phyloP scores from a whole-genome alignment of 2,797 vertebrate genomes.

The Garrulus glandarius region DNA sequence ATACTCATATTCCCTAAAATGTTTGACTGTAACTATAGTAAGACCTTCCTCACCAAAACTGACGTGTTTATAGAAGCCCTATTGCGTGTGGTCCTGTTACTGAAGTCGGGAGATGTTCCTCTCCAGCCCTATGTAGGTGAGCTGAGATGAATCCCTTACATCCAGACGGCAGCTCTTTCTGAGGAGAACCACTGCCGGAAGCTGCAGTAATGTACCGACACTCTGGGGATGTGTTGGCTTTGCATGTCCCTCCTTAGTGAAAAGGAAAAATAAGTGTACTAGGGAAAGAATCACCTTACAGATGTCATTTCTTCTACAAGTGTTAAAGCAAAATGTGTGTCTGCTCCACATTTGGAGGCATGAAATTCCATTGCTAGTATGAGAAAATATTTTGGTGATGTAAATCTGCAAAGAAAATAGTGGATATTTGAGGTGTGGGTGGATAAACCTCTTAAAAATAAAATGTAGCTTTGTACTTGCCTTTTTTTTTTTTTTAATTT shows the following conservation, averaged over 20 bases:
- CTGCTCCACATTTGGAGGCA: not conserved
- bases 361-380: not conserved
- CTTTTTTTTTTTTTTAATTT: not conserved
- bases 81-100: not conserved
- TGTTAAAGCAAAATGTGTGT: not conserved
- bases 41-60: not conserved
- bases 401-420: not conserved
- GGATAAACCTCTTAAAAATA: not conserved
- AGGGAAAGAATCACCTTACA: not conserved
- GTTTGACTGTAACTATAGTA: not conserved
- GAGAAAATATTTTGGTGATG: not conserved
- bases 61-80: not conserved
- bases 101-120: not conserved
- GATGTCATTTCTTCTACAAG: not conserved
- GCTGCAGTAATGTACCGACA: not conserved
- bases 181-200: not conserved
- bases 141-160: not conserved
- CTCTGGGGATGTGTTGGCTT: rapidly evolving
- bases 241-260: not conserved
- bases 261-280: rapidly evolving
- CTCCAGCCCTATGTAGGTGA: not conserved
- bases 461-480: not conserved
- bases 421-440: not conserved
- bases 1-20: rapidly evolving
- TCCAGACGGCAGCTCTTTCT: not conserved